Evolutionary conservation across 2,113 vertebrate species (phyloP).

Genomic region (Paradoxurus hermaphroditus): DNA sequence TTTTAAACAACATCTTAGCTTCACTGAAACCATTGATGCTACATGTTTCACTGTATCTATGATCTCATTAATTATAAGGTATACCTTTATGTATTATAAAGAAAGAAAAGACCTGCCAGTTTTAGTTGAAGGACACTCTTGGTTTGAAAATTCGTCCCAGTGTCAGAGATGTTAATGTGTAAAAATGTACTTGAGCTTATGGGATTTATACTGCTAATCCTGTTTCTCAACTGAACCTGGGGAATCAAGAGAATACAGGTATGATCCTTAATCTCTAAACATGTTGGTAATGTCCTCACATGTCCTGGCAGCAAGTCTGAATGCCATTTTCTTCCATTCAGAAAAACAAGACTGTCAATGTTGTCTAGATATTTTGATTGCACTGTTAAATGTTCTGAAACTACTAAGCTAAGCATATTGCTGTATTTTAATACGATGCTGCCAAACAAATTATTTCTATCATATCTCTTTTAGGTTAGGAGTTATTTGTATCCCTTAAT

Average conservation of each 20-base stretch:
- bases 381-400: constrained; percentile 8
- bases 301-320: neutral
- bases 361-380: neutral
- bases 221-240: neutral
- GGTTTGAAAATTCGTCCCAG: constrained; percentile 8
- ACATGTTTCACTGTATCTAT: neutral
- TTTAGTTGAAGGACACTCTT: neutral
- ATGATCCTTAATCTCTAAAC: neutral
- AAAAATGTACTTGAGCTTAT: neutral
- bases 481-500: constrained; percentile 11
- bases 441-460: neutral
- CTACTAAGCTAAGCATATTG: neutral
- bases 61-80: neutral
- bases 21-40: neutral
- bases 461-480: neutral
- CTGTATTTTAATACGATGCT: neutral
- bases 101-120: neutral
- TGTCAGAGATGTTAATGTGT: constrained; percentile 13
- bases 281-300: neutral
- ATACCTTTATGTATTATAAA: neutral
- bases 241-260: neutral
- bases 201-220: neutral
- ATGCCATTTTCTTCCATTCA: neutral
- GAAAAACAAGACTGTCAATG: neutral
- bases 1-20: neutral